phyloP scores from a whole-genome alignment of 2,888 invertebrate genomes.

The Ptilodon capucinus region DNA sequence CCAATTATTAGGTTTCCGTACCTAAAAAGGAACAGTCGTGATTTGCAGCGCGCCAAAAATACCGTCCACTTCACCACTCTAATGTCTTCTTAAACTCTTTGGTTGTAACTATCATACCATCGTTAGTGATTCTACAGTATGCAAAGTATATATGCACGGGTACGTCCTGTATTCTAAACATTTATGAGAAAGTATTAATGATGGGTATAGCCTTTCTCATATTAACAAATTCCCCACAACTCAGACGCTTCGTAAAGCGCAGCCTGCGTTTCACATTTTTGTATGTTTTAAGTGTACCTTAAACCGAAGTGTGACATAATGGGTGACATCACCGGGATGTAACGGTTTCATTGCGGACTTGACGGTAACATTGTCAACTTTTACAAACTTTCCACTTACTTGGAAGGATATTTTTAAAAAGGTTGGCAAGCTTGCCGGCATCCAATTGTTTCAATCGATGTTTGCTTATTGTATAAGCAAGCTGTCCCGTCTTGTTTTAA shows the following conservation, averaged over 20 bases:
- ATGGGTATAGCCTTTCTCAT: background rate
- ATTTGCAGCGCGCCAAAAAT: too few relatives aligned
- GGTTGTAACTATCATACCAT: too few relatives aligned
- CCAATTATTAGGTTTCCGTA: too few relatives aligned
- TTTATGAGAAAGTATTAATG: background rate
- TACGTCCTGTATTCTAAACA: background rate
- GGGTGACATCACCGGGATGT: background rate
- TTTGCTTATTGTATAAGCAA: conserved; percentile 9
- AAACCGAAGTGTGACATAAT: background rate
- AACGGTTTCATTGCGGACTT: background rate
- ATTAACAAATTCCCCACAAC: background rate
- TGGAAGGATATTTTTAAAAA: too few relatives aligned
- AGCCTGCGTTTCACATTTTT: background rate
- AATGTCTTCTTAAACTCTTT: too few relatives aligned
- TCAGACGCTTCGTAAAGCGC: background rate
- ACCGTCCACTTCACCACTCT: too few relatives aligned
- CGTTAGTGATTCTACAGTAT: too few relatives aligned
- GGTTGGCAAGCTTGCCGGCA: background rate
- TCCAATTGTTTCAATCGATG: background rate
- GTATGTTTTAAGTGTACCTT: background rate
- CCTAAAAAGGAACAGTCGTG: too few relatives aligned
- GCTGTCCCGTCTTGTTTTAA: conserved; percentile 29
- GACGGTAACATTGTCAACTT: too few relatives aligned
- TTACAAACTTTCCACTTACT: too few relatives aligned
- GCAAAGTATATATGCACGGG: background rate